A percentile compares a stretch with the other conserved stretches of the same genome.
phyloP scores from a whole-genome alignment of 1,140 invertebrate species.

The Thaumatotibia leucotreta region DNA sequence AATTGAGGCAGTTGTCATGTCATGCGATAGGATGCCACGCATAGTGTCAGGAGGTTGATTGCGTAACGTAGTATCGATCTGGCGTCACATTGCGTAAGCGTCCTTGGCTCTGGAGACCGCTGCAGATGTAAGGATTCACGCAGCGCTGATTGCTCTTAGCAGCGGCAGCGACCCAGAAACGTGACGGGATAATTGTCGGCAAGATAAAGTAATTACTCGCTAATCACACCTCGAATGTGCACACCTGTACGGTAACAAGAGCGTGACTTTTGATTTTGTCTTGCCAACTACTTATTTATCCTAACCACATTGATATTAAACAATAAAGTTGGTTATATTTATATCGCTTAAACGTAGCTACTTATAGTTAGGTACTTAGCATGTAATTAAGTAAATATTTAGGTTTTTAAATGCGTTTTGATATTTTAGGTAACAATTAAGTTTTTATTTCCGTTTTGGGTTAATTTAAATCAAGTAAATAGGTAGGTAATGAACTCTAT shows the following conservation, averaged over 20 bases:
- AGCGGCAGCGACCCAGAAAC: background rate
- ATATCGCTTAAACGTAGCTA: too few relatives aligned
- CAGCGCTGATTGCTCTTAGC: slow-evolving; percentile 22
- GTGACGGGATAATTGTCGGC: background rate
- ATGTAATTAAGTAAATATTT: too few relatives aligned
- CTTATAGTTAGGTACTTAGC: too few relatives aligned
- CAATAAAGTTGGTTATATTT: too few relatives aligned
- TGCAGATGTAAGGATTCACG: slow-evolving; percentile 56
- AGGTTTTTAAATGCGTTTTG: too few relatives aligned
- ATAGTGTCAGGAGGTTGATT: slow-evolving; percentile 24
- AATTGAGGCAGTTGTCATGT: slow-evolving; percentile 9
- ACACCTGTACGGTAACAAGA: background rate
- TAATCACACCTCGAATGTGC: background rate
- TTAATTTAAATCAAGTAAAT: too few relatives aligned
- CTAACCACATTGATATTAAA: too few relatives aligned
- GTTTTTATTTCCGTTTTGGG: too few relatives aligned
- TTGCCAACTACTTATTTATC: too few relatives aligned
- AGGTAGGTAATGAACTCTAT: too few relatives aligned
- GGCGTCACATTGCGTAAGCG: slow-evolving; percentile 42
- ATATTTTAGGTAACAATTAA: too few relatives aligned
- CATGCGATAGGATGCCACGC: background rate
- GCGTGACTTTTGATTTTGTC: background rate
- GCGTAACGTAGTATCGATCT: slow-evolving; percentile 51
- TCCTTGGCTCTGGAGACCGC: slow-evolving; percentile 26
- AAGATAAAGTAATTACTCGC: background rate